A percentile compares a stretch with the other conserved stretches of the same genome.
Conservation (phyloP, 23 tunicate species). For the Clavelina lepadiformis region DNA sequence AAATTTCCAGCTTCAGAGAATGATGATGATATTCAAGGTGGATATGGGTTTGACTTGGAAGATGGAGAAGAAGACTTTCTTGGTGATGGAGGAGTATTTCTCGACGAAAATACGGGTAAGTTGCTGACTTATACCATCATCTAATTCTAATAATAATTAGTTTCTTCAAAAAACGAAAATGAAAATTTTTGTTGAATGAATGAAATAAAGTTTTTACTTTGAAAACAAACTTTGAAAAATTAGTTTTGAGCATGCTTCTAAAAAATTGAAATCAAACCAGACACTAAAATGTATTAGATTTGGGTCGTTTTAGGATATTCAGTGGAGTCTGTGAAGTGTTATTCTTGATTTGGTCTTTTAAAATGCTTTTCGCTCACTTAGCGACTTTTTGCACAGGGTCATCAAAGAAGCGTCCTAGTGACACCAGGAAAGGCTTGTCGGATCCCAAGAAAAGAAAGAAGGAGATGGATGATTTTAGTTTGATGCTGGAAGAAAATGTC, state of each 20-base stretch:
- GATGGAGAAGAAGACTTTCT: slow-evolving; percentile 35
- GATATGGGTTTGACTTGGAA: slow-evolving; percentile 27
- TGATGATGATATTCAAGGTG: slow-evolving; percentile 29
- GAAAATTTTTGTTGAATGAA: too few relatives aligned
- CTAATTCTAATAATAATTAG: not conserved
- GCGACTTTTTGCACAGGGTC: too few relatives aligned
- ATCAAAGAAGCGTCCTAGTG: too few relatives aligned
- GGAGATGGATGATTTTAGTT: slow-evolving; percentile 48
- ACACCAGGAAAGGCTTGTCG: too few relatives aligned
- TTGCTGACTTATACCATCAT: too few relatives aligned
- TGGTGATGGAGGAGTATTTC: slow-evolving; percentile 19
- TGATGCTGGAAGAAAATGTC: slow-evolving; percentile 61
- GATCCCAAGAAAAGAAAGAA: not conserved
- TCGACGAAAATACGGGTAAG: slow-evolving; percentile 1
- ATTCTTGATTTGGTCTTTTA: too few relatives aligned
- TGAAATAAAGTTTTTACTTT: too few relatives aligned
- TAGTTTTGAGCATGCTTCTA: not conserved
- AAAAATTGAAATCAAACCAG: not conserved
- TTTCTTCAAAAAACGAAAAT: not conserved
- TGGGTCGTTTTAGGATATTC: too few relatives aligned
- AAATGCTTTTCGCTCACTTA: too few relatives aligned
- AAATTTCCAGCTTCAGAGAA: slow-evolving; percentile 6
- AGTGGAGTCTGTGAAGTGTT: too few relatives aligned
- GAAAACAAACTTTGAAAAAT: not conserved
- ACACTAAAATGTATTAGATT: not conserved